Evolutionary conservation across 1,140 invertebrate genomes (phyloP), one percentile per base, ranked within the genome.

Genomic region (Berghia stephanieae): DNA sequence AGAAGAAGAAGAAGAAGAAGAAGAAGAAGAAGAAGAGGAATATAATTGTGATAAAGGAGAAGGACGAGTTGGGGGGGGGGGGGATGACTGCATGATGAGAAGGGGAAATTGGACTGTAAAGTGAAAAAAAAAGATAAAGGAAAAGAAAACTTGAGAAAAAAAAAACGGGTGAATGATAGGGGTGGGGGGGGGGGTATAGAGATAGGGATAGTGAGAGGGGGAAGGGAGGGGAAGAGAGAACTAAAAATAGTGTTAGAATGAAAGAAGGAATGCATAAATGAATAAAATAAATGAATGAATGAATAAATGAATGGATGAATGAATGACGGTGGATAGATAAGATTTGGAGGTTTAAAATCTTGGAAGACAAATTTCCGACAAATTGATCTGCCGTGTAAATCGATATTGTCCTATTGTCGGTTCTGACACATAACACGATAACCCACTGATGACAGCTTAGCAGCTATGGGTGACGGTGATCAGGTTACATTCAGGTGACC

Each of bases 161-260:
- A 31, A 57, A n/a, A n/a, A 69, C 27, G 16, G 40, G 73, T 67
- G 31, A 43, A 36, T 60, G 73, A 31, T 57, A 57, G 73, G 57
- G 57, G 31, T 42, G 31, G 31, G 34, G 21, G 57, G 3, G 24
- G 38, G n/a, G 57, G 24, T 0, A 42, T 42, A 0, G 40, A 38
- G 55, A 27, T 1, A 34, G 57, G 57, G 57, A 34, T 13, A 27
- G 57, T 16, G 57, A 34, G 10, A n/a, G 27, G 57, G 57, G 2
- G 57, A 2, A 6, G 46, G n/a, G n/a, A n/a, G n/a, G n/a, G n/a
- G n/a, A n/a, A n/a, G n/a, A n/a, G n/a, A n/a, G n/a, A n/a, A n/a
- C n/a, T n/a, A n/a, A n/a, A n/a, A n/a, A n/a, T n/a, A n/a, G n/a
- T n/a, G n/a, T n/a, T n/a, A n/a, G n/a, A n/a, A n/a, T n/a, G n/a